Percentiles rank a stretch among this genome's conserved stretches.
phyloP scores from a whole-genome alignment of 2,113 vertebrate species.

The Myotis yumanensis region DNA sequence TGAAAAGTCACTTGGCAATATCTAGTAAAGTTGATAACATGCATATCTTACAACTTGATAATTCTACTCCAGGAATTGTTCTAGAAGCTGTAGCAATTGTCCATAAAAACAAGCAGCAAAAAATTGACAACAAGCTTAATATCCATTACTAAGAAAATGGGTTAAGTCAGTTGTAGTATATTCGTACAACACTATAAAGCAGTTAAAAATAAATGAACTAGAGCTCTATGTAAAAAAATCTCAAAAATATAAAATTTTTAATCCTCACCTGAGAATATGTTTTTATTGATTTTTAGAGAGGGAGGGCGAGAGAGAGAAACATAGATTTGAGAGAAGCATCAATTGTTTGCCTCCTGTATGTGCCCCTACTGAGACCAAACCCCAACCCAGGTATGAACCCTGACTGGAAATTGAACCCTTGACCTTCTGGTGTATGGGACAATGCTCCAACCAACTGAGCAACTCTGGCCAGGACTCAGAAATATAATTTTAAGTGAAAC shows the following conservation, averaged over 20 bases:
- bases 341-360: no score
- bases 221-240: background rate
- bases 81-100: background rate
- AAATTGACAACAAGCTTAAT: background rate
- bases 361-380: no score
- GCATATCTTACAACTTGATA: background rate
- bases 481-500: background rate
- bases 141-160: background rate
- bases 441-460: no score
- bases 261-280: no score
- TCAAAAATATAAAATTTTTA: background rate
- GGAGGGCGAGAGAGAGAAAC: no score
- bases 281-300: no score
- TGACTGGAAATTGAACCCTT: no score
- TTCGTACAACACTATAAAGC: background rate
- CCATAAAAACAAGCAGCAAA: background rate
- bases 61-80: background rate
- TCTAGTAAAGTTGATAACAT: background rate
- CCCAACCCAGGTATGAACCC: no score
- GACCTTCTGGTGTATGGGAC: no score
- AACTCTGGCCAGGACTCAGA: no score
- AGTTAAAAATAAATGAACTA: constrained; percentile 26
- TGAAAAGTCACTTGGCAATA: background rate
- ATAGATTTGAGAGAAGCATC: no score
- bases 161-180: background rate